Percentiles rank a stretch among this genome's conserved stretches.
phyloP scores from a whole-genome alignment of 2,888 invertebrate genomes.

The Dasysyrphus tricinctus region DNA sequence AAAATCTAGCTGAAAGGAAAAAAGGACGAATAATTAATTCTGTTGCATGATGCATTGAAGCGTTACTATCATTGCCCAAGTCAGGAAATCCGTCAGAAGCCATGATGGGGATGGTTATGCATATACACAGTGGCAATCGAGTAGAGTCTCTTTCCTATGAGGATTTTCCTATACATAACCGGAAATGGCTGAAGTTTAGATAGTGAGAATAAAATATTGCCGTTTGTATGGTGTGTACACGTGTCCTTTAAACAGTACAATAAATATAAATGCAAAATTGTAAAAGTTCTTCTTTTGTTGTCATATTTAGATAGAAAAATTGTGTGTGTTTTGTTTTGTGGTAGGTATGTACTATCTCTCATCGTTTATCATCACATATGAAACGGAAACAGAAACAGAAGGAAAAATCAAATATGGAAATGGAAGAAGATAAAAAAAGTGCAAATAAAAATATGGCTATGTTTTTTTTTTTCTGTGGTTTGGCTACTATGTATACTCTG shows the following conservation, averaged over 20 bases:
- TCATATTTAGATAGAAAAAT: neutral
- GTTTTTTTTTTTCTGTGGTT: neutral
- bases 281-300: constrained; percentile 13
- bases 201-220: constrained; percentile 25
- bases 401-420: neutral
- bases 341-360: no score
- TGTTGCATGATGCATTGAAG: constrained; percentile 53
- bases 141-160: neutral
- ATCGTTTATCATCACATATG: neutral
- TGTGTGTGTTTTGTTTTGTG: neutral
- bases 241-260: constrained; percentile 20
- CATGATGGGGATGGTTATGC: neutral
- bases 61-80: constrained; percentile 53
- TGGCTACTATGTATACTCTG: neutral
- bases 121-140: neutral
- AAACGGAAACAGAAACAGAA: constrained; percentile 12
- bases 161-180: neutral
- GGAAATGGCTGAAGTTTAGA: constrained; percentile 9
- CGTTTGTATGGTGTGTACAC: neutral
- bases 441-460: neutral
- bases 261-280: constrained; percentile 9
- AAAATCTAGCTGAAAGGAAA: constrained; percentile 1
- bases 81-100: constrained; percentile 40
- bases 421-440: neutral
- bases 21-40: constrained; percentile 60